Percentiles rank a stretch among this genome's conserved stretches.
These are phyloP conservation scores for Pogonocherus hispidulus DNA, from an alignment of 2,888 invertebrate species.

Conservation along the genomic window DNA sequence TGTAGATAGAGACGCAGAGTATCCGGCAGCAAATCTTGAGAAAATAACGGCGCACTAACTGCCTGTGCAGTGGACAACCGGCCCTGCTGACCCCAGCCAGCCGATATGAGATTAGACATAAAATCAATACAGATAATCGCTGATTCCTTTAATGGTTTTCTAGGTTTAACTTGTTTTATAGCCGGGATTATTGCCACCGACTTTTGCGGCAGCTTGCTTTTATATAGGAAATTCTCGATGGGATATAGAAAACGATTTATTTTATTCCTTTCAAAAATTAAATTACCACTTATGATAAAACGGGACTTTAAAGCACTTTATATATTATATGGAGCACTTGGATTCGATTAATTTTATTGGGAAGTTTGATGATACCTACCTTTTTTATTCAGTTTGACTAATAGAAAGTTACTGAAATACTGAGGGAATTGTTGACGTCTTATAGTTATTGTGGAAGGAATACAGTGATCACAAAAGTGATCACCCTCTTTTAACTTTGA, in stretches of 20 bases:
- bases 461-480: too few relatives aligned
- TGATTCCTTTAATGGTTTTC: conserved; percentile 65
- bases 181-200: conserved; percentile 53
- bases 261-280: conserved; percentile 40
- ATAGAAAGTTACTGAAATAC: too few relatives aligned
- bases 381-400: too few relatives aligned
- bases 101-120: conserved; percentile 61
- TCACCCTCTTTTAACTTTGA: too few relatives aligned
- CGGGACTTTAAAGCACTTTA: conserved; percentile 19
- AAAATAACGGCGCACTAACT: conserved; percentile 52
- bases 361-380: conserved; percentile 1
- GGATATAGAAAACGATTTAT: conserved; percentile 44
- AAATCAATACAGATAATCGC: conserved; percentile 66
- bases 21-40: conserved; percentile 46
- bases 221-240: conserved; percentile 48
- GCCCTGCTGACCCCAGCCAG: conserved; percentile 40
- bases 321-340: conserved; percentile 2
- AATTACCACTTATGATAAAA: conserved; percentile 39
- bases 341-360: conserved; percentile 16
- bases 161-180: conserved; percentile 58
- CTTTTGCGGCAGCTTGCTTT: conserved; percentile 49
- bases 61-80: conserved; percentile 46
- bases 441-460: too few relatives aligned
- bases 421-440: too few relatives aligned
- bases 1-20: conserved; percentile 36